Conservation (phyloP, 1,140 invertebrate genomes). For the Neoseiulus cucumeris region DNA sequence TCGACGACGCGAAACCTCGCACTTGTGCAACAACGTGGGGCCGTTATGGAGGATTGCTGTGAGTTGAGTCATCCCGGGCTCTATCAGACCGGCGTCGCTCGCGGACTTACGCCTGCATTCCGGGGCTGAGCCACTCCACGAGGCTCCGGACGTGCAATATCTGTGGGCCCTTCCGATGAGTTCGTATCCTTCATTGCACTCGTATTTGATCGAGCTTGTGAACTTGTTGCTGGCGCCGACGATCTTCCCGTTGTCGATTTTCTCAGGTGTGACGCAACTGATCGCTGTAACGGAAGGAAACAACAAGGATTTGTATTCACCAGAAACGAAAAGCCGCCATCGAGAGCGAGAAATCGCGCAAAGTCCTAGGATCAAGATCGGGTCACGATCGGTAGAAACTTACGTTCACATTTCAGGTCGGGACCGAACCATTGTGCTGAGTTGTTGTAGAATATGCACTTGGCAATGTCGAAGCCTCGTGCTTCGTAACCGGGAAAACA, state of each 20-base stretch:
- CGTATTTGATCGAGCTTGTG: slow-evolving; percentile 69
- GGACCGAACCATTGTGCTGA: slow-evolving; percentile 75
- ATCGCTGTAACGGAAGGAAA: slow-evolving; percentile 36
- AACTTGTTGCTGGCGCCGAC: slow-evolving; percentile 78
- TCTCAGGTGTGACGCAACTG: slow-evolving; percentile 61
- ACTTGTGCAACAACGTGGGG: too few species aligned
- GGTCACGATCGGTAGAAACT: too few species aligned
- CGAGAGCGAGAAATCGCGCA: too few species aligned
- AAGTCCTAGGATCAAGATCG: too few species aligned
- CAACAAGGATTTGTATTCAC: neutral
- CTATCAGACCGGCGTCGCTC: neutral
- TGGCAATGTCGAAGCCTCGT: slow-evolving; percentile 49
- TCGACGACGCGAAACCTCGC: too few species aligned
- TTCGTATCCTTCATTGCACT: slow-evolving; percentile 79
- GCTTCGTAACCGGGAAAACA: slow-evolving; percentile 72
- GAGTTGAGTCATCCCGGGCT: neutral
- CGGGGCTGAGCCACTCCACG: slow-evolving; percentile 35
- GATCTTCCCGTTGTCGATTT: slow-evolving; percentile 71
- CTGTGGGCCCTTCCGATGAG: slow-evolving; percentile 59
- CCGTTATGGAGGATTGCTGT: too few species aligned
- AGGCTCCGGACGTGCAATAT: slow-evolving; percentile 60
- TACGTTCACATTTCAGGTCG: slow-evolving; percentile 78
- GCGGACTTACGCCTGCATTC: slow-evolving; percentile 26
- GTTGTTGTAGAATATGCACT: slow-evolving; percentile 71
- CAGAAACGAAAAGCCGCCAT: too few species aligned